These are phyloP conservation scores for Drosophila quinaria DNA, from an alignment of 2,888 invertebrate species.

Conservation along the genomic window DNA sequence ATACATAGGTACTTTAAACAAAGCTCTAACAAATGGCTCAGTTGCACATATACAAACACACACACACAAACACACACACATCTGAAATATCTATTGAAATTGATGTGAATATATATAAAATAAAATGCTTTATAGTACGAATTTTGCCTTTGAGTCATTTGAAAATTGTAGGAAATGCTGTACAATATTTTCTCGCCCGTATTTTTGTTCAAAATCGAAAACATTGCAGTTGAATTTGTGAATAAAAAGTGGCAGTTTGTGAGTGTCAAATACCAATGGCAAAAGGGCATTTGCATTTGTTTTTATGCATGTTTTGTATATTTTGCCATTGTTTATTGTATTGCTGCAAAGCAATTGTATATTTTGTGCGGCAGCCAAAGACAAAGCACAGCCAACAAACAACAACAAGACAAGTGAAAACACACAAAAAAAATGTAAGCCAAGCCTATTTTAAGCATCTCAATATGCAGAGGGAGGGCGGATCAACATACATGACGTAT, in stretches of 20 bases:
- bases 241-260: conserved; percentile 36
- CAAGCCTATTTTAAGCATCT: conserved; percentile 6
- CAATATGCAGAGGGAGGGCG: neutral
- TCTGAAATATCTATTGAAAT: conserved; percentile 29
- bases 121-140: conserved; percentile 41
- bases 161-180: conserved; percentile 60
- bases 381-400: conserved; percentile 45
- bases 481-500: conserved; percentile 41
- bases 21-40: conserved; percentile 36
- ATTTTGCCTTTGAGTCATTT: conserved; percentile 55
- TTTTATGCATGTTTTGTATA: conserved; percentile 45
- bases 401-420: conserved; percentile 5
- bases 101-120: conserved; percentile 49
- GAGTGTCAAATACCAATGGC: conserved; percentile 31
- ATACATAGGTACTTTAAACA: conserved; percentile 10
- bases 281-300: conserved; percentile 50
- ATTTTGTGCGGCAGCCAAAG: conserved; percentile 30
- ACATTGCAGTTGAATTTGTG: conserved; percentile 28
- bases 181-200: conserved; percentile 64
- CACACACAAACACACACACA: conserved; percentile 21
- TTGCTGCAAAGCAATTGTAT: conserved; percentile 50
- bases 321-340: conserved; percentile 50
- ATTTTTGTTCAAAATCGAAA: conserved; percentile 48
- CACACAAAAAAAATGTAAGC: conserved; percentile 4
- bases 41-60: neutral